These are phyloP conservation scores for Pao palembangensis DNA, from an alignment of 2,113 vertebrate species.

Conservation along the genomic window DNA sequence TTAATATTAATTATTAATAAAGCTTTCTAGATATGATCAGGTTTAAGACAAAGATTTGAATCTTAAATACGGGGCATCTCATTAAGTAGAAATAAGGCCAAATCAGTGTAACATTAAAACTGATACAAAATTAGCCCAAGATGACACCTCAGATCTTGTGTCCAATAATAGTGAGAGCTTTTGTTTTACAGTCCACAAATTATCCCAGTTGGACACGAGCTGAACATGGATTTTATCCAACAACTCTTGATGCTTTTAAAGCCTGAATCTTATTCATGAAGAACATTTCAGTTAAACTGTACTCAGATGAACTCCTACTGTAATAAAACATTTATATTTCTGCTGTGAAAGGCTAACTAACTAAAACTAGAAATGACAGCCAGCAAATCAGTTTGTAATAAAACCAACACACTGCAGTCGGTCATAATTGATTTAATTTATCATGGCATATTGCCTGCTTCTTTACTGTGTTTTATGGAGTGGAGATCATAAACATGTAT, in stretches of 20 bases:
- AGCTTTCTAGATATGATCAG: not conserved
- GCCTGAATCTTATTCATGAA: no score
- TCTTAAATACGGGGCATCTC: not conserved
- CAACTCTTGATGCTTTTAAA: no score
- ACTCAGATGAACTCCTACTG: no score
- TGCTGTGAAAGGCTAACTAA: no score
- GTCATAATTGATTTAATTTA: constrained; percentile 9
- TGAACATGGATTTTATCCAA: no score
- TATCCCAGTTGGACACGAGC: no score
- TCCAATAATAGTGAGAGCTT: no score
- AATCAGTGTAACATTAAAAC: not conserved
- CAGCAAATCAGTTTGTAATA: constrained; percentile 29
- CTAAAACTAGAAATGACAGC: constrained; percentile 17
- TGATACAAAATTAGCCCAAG: not conserved
- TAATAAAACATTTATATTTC: no score
- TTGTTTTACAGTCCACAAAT: no score
- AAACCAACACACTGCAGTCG: constrained; percentile 22
- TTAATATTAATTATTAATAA: not conserved
- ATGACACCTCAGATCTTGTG: no score
- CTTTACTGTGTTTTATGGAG: not conserved
- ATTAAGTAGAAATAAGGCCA: not conserved
- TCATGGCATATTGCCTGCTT: not conserved
- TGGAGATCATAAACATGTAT: not conserved
- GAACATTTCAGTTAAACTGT: no score
- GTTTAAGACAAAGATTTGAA: not conserved